Evolutionary conservation across 1,140 invertebrate species (phyloP), one percentile per base, ranked within the genome.

Genomic region (Caerostris extrusa): DNA sequence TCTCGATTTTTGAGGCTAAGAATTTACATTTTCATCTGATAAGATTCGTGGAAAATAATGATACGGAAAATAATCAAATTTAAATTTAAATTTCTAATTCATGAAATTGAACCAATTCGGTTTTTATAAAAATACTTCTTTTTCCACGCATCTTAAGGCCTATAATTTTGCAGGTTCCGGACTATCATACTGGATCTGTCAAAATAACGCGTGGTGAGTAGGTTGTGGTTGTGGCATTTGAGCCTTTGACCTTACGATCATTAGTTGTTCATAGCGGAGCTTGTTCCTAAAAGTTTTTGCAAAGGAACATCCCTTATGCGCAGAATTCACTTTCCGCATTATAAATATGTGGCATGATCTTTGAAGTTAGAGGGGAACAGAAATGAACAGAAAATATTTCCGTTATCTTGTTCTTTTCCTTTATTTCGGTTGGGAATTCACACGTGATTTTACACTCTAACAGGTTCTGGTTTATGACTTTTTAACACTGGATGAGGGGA

Each of bases 251-350:
- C 69, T 71, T 71, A 10, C 69, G 50, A 71, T 71, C 69, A 71
- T 71, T 71, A 71, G 69, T 71, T 71, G 69, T 10, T n/a, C 69
- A 71, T 71, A 71, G 69, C 69, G 69, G 69, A 71, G 69, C 69
- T 71, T 71, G 69, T 71, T 34, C 69, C 19, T 34, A 8, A 7
- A n/a, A 19, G 8, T 34, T 34, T n/a, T 12, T 71, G 19, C 69
- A 71, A 71, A 10, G 7, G 7, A 71, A 71, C 69, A 50, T 71
- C 69, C 69, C 34, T 7, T 50, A 71, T 34, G 69, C 69, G 69
- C 19, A 10, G 19, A 71, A 71, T 71, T 50, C 69, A 71, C 69
- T 71, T 71, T 50, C 19, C 19, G 19, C 8, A 34, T 50, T 71
- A 71, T 71, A 71, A 34, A 71, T 71, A 50, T 19, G 50, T 34